phyloP scores from a whole-genome alignment of 2,113 vertebrate species.

The Cebidichthys violaceus region DNA sequence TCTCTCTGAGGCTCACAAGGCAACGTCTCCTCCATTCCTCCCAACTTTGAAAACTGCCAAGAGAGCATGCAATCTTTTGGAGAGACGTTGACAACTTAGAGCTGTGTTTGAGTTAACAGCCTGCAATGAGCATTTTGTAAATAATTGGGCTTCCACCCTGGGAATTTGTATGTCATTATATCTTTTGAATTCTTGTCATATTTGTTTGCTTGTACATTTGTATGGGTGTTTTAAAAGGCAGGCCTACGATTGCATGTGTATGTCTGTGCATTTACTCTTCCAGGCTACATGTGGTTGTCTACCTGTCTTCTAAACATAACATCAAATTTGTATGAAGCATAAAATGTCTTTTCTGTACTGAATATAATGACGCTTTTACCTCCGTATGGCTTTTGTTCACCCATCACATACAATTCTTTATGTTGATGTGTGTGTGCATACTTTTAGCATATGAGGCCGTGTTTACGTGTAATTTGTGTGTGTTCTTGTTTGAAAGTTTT shows the following conservation, averaged over 20 bases:
- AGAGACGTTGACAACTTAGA: conserved; percentile 39
- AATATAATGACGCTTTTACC: not conserved
- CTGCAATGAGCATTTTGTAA: conserved; percentile 39
- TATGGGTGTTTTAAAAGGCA: not conserved
- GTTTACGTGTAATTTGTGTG: not conserved
- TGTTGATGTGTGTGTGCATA: not conserved
- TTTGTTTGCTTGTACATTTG: not conserved
- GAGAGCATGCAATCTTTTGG: conserved; percentile 25
- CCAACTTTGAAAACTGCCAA: conserved; percentile 41
- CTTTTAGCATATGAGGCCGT: conserved; percentile 1
- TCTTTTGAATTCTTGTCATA: conserved; percentile 34
- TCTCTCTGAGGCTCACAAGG: conserved; percentile 4
- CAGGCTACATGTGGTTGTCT: not conserved
- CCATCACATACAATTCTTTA: conserved; percentile 18
- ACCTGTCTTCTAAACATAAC: conserved; percentile 24
- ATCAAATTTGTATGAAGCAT: conserved; percentile 1
- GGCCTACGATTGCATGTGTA: not conserved
- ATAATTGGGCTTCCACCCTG: conserved; percentile 39
- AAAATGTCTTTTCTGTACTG: not conserved
- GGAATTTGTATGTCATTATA: conserved; percentile 36
- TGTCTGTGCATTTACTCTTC: not conserved
- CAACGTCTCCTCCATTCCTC: conserved; percentile 17
- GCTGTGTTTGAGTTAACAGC: conserved; percentile 32
- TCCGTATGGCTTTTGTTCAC: conserved; percentile 10
- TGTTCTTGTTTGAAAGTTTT: not conserved